Evolutionary conservation across 2,113 vertebrate species (phyloP), one percentile per base, ranked within the genome.

Genomic region (Rhipidura dahli): DNA sequence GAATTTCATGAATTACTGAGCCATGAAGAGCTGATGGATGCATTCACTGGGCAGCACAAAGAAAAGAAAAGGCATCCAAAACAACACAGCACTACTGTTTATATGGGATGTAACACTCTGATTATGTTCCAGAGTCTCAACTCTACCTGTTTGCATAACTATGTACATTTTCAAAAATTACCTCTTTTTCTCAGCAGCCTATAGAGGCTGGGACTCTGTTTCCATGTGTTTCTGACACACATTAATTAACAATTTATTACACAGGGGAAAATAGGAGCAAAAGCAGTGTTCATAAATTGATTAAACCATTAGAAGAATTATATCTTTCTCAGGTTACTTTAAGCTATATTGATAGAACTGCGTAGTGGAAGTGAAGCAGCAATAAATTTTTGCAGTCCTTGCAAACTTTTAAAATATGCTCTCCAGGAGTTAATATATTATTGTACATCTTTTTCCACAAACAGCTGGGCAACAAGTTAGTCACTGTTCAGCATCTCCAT

Each of bases 1-100:
- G 97, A 97, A 97, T 97, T 97, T 98, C 94, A 87, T 97, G 92
- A 94, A 92, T 97, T 97, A 94, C 95, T 95, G 94, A 97, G 97
- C 96, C 97, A 70, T 97, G 97, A 93, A 93, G 79, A 79, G 54
- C 77, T 49, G 83, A 95, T 27, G 87, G 85, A 92, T 96, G 89
- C 69, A 94, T 54, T 91, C 35, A 33, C 60, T 26, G 75, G 35
- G 71, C 24, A 85, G 95, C 92, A 96, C 89, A 93, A 95, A 97
- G 83, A 50, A 89, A 83, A 88, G 81, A 42, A 47, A 3, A 76
- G 13, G 2, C 7, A 59, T 89, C 66, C 37, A 47, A 12, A 92
- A 35, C 31, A 78, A 42, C 24, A 33, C 18, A 75, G 6, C 15
- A n/a, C 13, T 70, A 13, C 6, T 71, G 42, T 11, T 64, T 69